Percentiles rank a stretch among this genome's conserved stretches.
Evolutionary conservation across 2,888 invertebrate species (phyloP).

Genomic region (Acleris holmiana): DNA sequence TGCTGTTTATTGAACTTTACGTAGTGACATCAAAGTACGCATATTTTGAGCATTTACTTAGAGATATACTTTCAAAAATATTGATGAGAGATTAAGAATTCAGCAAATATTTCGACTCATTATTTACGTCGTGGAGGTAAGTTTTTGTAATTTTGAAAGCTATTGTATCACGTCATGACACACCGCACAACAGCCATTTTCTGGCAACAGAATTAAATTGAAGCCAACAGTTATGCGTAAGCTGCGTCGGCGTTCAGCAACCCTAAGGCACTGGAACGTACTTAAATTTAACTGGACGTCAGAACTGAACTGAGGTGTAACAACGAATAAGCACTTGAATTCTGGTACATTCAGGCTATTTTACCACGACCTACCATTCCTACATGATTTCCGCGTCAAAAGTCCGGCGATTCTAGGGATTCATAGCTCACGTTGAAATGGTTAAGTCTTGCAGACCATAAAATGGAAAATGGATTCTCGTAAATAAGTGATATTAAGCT

Average conservation of each 20-base stretch:
- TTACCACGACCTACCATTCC: slow-evolving; percentile 51
- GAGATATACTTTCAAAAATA: too few species aligned
- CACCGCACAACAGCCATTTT: slow-evolving; percentile 1
- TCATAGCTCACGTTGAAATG: slow-evolving; percentile 60
- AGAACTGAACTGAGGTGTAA: slow-evolving; percentile 58
- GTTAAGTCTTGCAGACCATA: slow-evolving; percentile 67
- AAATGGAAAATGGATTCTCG: slow-evolving; percentile 75
- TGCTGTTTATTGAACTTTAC: too few species aligned
- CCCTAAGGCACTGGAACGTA: slow-evolving; percentile 53
- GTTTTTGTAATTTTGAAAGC: background rate
- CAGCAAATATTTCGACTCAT: too few species aligned
- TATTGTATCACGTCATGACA: background rate
- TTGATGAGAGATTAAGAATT: too few species aligned
- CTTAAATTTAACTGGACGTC: slow-evolving; percentile 63
- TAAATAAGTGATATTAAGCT: slow-evolving; percentile 71
- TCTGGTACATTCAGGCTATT: slow-evolving; percentile 48
- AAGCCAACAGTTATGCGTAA: slow-evolving; percentile 52
- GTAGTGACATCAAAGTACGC: too few species aligned
- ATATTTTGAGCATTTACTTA: too few species aligned
- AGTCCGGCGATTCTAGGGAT: slow-evolving; percentile 45
- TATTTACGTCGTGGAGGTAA: background rate
- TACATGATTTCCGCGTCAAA: slow-evolving; percentile 45
- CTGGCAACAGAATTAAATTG: slow-evolving; percentile 54
- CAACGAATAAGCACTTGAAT: slow-evolving; percentile 58
- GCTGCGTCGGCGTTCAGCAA: slow-evolving; percentile 56